Conservation (phyloP, 2,797 vertebrate species). For the Spinibarbus caldwelli region DNA sequence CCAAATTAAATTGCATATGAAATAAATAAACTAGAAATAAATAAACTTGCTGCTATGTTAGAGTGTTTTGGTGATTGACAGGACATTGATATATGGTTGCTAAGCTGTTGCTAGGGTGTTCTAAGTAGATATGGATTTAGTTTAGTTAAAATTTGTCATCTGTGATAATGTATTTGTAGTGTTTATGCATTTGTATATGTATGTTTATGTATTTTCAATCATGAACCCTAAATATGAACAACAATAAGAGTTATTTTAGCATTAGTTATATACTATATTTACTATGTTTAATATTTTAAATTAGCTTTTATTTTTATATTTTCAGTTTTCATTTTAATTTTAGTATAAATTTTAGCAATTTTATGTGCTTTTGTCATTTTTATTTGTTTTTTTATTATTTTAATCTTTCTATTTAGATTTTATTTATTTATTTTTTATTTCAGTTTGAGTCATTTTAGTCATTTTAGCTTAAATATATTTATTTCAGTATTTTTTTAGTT, state of each 20-base stretch:
- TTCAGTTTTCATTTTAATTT: background rate
- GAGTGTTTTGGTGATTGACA: background rate
- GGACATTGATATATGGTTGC: background rate
- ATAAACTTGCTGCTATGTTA: background rate
- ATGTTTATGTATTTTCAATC: no score
- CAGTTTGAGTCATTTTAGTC: background rate
- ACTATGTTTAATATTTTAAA: background rate
- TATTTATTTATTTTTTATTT: background rate
- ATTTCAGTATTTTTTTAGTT: no score
- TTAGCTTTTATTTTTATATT: background rate
- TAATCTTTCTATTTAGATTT: background rate
- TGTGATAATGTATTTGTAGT: no score
- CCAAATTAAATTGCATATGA: background rate
- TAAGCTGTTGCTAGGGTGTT: background rate
- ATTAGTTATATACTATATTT: background rate
- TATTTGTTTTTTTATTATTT: background rate
- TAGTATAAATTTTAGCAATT: background rate
- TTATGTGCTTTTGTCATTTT: background rate
- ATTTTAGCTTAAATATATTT: background rate
- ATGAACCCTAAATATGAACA: no score
- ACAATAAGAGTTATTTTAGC: background rate
- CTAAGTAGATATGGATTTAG: background rate
- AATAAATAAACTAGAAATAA: conserved; percentile 9
- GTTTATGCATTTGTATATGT: no score
- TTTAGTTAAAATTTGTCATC: background rate